phyloP scores from a whole-genome alignment of 2,797 vertebrate species.

The Macrochelys suwanniensis region DNA sequence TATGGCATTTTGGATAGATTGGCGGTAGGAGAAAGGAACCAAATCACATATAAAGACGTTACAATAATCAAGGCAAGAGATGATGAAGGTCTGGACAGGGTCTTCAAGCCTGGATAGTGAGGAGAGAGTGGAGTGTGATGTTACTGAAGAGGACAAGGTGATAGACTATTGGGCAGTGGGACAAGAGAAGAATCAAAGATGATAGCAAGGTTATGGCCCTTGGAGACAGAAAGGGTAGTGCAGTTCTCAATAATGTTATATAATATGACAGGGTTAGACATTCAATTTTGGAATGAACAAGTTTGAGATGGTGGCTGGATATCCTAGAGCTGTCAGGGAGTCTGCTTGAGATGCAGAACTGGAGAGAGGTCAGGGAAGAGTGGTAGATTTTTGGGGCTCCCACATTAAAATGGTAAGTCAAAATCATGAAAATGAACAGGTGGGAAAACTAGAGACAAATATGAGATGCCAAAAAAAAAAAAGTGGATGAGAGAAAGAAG shows the following conservation, averaged over 20 bases:
- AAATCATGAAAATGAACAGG: background rate
- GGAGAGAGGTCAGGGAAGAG: background rate
- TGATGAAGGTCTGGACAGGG: background rate
- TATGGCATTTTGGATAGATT: constrained; percentile 21
- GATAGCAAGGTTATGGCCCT: background rate
- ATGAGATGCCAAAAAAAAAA: background rate
- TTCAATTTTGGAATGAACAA: background rate
- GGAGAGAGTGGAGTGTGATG: background rate
- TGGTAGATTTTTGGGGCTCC: background rate
- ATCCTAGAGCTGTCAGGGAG: background rate
- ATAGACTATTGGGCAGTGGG: background rate
- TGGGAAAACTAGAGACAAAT: background rate
- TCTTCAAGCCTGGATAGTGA: background rate
- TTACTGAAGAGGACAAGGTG: background rate
- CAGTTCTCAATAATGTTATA: background rate
- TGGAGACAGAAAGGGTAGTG: background rate
- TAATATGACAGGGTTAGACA: constrained; percentile 5
- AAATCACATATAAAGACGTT: constrained; percentile 43
- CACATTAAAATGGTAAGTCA: background rate
- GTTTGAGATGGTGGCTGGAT: background rate
- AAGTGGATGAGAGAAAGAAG: background rate
- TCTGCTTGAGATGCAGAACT: background rate
- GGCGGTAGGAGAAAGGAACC: constrained; percentile 35
- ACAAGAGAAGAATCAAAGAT: background rate
- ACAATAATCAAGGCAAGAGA: constrained; percentile 46